Base-by-base conservation (phyloP, 2,113 vertebrate genomes). In the Odobenus rosmarus region DNA sequence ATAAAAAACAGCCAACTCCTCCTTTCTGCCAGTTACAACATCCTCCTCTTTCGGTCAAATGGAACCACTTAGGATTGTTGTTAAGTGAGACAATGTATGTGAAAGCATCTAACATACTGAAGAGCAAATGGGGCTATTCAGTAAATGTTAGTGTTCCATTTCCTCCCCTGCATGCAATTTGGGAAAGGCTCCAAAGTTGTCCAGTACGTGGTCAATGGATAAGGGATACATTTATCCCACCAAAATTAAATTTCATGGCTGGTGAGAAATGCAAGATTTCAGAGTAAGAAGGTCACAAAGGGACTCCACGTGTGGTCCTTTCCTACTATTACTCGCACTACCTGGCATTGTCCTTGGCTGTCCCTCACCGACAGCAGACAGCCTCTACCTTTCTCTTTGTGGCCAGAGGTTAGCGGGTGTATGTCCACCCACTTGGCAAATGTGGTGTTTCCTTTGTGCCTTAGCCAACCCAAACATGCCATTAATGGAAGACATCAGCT, bases 221-320 rank as follows among this genome's bases (percentile, higher is more conserved):
- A 91, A 91, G 74, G 51, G 79, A 57, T 39, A 15, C 19, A n/a
- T 15, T 95, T 76, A 89, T 42, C 69, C 57, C 57, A 72, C 26
- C 87, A 79, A 95, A 95, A 96, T n/a, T 57, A 53, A 74, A 91
- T 92, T 76, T 92, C 74, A 42, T 53, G 26, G 88, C 92, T 81
- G 53, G 46, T 55, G 33, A 90, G 91, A 90, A 96, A 89, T 11
- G 82, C 59, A 79, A 95, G 93, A 64, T 57, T 81, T 85, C 49
- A 55, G 51, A 92, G 84, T 85, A 67, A 94, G 92, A 64, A 72
- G 71, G 51, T 97, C 36, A 59, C 39, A 92, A 49, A 90, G 13
- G 26, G 36, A 36, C 36, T 64, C 33, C 0, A 0, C 1, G 12
- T 80, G 83, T 59, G 74, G 62, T n/a, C 87, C 39, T 90, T 55